Evolutionary conservation across 2,797 vertebrate genomes (phyloP), one percentile per base, ranked within the genome.

Genomic region (Myiotriccus ornatus): DNA sequence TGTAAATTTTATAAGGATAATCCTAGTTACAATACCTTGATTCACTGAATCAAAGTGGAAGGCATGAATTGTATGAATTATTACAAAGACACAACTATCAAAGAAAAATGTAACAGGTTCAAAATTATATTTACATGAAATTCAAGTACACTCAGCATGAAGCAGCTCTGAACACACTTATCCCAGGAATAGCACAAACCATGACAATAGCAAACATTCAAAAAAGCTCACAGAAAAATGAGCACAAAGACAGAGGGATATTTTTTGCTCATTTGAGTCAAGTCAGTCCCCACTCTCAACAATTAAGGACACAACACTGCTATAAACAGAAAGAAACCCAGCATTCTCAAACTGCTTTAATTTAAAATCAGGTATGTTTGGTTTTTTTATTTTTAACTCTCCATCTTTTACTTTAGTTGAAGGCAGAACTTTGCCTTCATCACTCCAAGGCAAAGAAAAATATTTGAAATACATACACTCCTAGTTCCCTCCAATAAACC

Each of bases 291-390:
- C 17, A 25, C n/a, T 20, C 35, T 53, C 39, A 30, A 44, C 28
- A 49, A 12, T 47, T 50, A 76, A 50, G 41, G 34, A 43, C 32
- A 62, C 18, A 63, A 81, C 23, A 20, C 37, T 55, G 39, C 13
- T 47, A 27, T 5, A 14, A 64, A 59, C 41, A 59, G 20, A 52
- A 53, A 63, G 64, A 30, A 76, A 34, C 6, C 4, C 30, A 49
- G 25, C 32, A 71, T 16, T 34, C 34, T 62, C 32, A 55, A 27
- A n/a, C 22, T 16, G 10, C 4, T 56, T 52, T 52, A 11, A 55
- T 10, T 46, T 12, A 22, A 87, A 90, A 57, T 2, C 28, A 52
- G 32, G 20, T 12, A 63, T 0, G 0, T 9, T n/a, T n/a, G n/a
- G 25, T 15, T 67, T 55, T 50, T 22, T 34, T 3, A 39, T 73